A percentile compares a stretch with the other conserved stretches of the same genome.
phyloP scores from a whole-genome alignment of 2,888 invertebrate species.

The Chelonus formosanus region DNA sequence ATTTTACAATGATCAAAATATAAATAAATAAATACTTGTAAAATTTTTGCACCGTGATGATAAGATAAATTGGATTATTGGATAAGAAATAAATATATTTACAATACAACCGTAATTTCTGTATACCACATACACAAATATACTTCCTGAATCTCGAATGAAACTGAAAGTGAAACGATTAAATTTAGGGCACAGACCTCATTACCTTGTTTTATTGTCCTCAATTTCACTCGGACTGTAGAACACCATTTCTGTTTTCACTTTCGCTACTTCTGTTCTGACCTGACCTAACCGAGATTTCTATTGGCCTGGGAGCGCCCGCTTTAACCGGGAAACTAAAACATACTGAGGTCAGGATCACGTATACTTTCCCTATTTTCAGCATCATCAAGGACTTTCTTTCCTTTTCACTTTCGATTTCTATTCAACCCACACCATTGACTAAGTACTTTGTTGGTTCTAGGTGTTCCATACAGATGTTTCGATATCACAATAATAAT shows the following conservation, averaged over 20 bases:
- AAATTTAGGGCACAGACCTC: slow-evolving; percentile 39
- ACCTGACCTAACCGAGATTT: slow-evolving; percentile 46
- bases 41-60: no score
- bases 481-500: no score
- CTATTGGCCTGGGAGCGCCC: slow-evolving; percentile 40
- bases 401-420: neutral
- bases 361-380: slow-evolving; percentile 40
- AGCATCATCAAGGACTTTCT: neutral
- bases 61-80: no score
- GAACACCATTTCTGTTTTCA: slow-evolving; percentile 45
- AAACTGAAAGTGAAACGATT: slow-evolving; percentile 29
- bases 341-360: slow-evolving; percentile 48
- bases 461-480: no score
- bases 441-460: no score
- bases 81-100: no score
- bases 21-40: no score
- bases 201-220: slow-evolving; percentile 45
- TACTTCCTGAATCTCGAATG: no score
- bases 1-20: no score
- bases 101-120: no score
- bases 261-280: slow-evolving; percentile 37
- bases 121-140: no score
- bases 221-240: slow-evolving; percentile 38
- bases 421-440: no score
- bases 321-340: slow-evolving; percentile 40